Base-by-base conservation (phyloP, 2,888 invertebrate genomes). In the Brachypalpus laphriformis region DNA sequence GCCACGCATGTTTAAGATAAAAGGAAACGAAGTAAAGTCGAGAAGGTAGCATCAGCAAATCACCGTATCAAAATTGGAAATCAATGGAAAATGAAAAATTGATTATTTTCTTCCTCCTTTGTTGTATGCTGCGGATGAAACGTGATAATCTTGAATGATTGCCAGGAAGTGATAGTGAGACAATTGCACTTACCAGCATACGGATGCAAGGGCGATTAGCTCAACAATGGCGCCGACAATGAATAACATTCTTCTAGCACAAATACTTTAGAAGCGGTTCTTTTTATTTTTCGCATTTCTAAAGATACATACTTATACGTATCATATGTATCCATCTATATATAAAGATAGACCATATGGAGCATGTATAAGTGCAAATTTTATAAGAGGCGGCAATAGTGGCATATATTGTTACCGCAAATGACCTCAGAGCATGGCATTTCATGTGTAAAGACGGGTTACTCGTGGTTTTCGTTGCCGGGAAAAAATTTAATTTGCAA, bases 91-190 rank as follows among this genome's bases (percentile, higher is more conserved):
- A 74, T 49, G 61, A 76, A 82, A 63, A 76, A 82, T 75, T 80
- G 66, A 81, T 75, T 81, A 45, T 37, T 20, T 34, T 9, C 11
- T 22, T 34, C 28, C 51, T 34, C 31, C 1, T 74, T 37, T 57
- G 42, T 56, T 68, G 9, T 56, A 11, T 22, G 37, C 9, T 72
- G 47, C 57, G 9, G 14, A 54, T 45, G 81, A 49, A 70, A 76
- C 76, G 70, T 82, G 76, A 76, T 82, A 63, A 82, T 76, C 70
- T 82, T 70, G 63, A 81, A 74, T 72, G 66, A 81, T 75, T 68
- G 59, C 61, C 81, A 75, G 75, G 81, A 81, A 81, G 68, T 75
- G 49, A 75, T 68, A 68, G 72, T 59, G 34, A 65, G 18, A 47
- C 57, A 63, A 71, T 63, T 71, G 14, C 28, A 47, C 22, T 59